A percentile compares a stretch with the other conserved stretches of the same genome.
phyloP scores from a whole-genome alignment of 2,888 invertebrate species.

The Steromphala cineraria region DNA sequence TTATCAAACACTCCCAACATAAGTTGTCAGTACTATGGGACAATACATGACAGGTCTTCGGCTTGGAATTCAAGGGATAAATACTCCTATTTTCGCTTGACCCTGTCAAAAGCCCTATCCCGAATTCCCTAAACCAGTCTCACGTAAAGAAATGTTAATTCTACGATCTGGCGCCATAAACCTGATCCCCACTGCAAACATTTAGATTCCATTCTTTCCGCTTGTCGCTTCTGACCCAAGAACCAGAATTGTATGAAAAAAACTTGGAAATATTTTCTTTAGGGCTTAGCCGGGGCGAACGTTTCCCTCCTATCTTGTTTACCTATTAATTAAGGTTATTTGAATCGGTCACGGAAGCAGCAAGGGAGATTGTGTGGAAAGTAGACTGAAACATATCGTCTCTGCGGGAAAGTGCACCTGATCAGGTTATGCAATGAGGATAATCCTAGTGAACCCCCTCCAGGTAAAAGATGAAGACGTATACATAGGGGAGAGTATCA shows the following conservation, averaged over 20 bases:
- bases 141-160: constrained; percentile 6
- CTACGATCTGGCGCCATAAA: background rate
- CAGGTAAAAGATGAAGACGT: background rate
- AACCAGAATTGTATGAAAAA: background rate
- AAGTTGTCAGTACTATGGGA: background rate
- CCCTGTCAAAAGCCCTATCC: constrained; percentile 17
- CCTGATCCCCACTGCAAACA: background rate
- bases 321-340: constrained; percentile 14
- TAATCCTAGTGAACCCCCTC: background rate
- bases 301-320: constrained; percentile 8
- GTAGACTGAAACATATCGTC: constrained; percentile 5
- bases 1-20: constrained; percentile 5
- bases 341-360: background rate
- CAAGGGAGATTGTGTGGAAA: background rate
- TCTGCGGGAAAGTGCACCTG: constrained; percentile 3
- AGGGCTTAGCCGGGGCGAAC: constrained; percentile 4
- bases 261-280: constrained; percentile 12
- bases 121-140: background rate
- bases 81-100: constrained; percentile 10
- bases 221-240: background rate
- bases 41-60: constrained; percentile 4
- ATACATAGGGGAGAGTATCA: background rate
- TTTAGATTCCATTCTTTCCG: constrained; percentile 13
- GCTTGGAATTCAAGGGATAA: background rate
- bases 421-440: constrained; percentile 8